Evolutionary conservation across 2,797 vertebrate species (phyloP).

Genomic region (Sebastolobus altivelis): DNA sequence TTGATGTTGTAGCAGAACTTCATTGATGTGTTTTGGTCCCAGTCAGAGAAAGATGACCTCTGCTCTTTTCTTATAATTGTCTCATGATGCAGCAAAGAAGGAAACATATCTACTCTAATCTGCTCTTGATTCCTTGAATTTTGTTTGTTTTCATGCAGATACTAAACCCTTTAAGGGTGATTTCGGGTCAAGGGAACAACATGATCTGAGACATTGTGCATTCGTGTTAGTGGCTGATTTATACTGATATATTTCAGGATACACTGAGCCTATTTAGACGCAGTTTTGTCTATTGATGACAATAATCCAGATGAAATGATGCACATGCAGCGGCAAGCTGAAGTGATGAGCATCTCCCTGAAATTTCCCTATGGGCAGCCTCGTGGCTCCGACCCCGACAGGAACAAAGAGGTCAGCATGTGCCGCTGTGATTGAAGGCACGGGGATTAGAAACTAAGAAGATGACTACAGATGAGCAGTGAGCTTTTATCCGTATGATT

Average conservation of each 20-base stretch:
- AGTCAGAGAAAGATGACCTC: neutral
- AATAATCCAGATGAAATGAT: slow-evolving; percentile 46
- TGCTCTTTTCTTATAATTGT: slow-evolving; percentile 10
- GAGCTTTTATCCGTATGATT: slow-evolving; percentile 60
- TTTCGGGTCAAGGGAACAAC: slow-evolving; percentile 5
- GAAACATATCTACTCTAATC: neutral
- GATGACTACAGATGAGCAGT: slow-evolving; percentile 68
- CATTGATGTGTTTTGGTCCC: slow-evolving; percentile 1
- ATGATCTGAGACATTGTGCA: slow-evolving; percentile 2
- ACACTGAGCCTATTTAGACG: slow-evolving; percentile 8
- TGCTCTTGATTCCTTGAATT: slow-evolving; percentile 22
- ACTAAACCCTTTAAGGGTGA: slow-evolving; percentile 6
- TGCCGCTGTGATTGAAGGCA: slow-evolving; percentile 63
- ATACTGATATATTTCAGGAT: slow-evolving; percentile 13
- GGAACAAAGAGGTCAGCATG: slow-evolving; percentile 68
- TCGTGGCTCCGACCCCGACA: slow-evolving; percentile 38
- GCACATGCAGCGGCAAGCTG: slow-evolving; percentile 23
- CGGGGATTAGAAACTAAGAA: slow-evolving; percentile 73
- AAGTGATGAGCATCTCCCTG: slow-evolving; percentile 36
- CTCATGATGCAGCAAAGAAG: neutral
- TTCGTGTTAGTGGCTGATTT: neutral
- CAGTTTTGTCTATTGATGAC: slow-evolving; percentile 23
- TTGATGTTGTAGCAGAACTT: neutral
- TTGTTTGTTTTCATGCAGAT: slow-evolving; percentile 16
- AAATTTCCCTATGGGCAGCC: slow-evolving; percentile 50